Conservation (phyloP, 2,113 vertebrate genomes). For the Bubo bubo region DNA sequence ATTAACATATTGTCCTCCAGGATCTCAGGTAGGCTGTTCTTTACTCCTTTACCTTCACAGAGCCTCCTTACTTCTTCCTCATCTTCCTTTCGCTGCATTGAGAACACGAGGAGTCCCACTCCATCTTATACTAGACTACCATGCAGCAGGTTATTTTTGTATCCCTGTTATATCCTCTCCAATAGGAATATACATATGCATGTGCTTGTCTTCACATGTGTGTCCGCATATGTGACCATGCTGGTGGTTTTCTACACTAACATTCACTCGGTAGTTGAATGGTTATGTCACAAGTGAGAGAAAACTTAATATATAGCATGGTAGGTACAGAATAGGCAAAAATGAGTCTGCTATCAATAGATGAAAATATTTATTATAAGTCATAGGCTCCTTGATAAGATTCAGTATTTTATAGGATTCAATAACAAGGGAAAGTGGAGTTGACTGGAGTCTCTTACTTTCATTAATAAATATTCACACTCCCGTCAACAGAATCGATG, state of each 20-base stretch:
- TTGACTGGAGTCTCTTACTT: neutral
- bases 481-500: neutral
- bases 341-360: neutral
- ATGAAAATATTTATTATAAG: neutral
- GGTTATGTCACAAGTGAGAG: neutral
- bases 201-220: neutral
- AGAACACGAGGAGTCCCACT: neutral
- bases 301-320: neutral
- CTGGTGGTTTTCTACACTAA: neutral
- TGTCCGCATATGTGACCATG: neutral
- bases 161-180: neutral
- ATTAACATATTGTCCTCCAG: neutral
- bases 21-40: neutral
- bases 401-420: neutral
- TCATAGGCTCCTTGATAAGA: neutral
- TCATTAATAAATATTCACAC: neutral
- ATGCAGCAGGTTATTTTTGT: neutral
- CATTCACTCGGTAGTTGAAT: neutral
- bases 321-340: neutral
- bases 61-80: neutral
- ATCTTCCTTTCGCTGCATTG: neutral
- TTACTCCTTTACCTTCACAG: neutral
- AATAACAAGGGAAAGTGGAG: neutral
- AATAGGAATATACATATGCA: fast-evolving
- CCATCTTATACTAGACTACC: neutral